Evolutionary conservation across 2,113 vertebrate genomes (phyloP).

Genomic region (human (Homo sapiens)): DNA sequence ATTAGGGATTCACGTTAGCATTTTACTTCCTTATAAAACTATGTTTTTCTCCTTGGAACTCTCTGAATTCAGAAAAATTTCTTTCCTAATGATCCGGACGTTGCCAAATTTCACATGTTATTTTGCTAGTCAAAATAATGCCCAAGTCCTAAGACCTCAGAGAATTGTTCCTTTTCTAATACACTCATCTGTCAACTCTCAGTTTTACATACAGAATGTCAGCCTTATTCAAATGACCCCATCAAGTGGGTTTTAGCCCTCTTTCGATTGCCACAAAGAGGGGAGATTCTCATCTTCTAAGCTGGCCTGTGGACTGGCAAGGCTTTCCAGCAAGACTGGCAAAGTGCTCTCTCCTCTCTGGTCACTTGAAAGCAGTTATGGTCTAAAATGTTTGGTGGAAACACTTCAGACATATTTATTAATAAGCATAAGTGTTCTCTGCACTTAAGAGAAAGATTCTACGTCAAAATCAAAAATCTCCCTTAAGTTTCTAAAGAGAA

Average conservation of each 20-base stretch:
- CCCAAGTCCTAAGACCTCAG: not conserved
- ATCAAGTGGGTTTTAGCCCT: slow-evolving; percentile 48
- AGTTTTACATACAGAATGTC: slow-evolving; percentile 29
- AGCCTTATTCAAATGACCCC: slow-evolving; percentile 67
- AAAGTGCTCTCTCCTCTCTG: slow-evolving; percentile 55
- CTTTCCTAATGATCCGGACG: not conserved
- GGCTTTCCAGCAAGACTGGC: slow-evolving; percentile 52
- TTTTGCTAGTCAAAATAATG: not conserved
- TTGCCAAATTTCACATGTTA: not conserved
- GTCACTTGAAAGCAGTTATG: slow-evolving; percentile 68
- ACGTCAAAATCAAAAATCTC: slow-evolving; percentile 42
- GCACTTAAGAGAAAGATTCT: not conserved
- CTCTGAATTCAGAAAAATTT: not conserved
- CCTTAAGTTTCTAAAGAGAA: slow-evolving; percentile 29
- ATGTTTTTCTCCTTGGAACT: not conserved
- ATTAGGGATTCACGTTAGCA: not conserved
- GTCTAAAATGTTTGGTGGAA: slow-evolving; percentile 59
- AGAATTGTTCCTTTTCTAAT: not conserved
- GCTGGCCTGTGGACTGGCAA: slow-evolving; percentile 40
- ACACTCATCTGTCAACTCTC: not conserved
- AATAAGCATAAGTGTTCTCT: slow-evolving; percentile 32
- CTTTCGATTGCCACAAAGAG: slow-evolving; percentile 14
- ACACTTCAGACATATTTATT: slow-evolving; percentile 68
- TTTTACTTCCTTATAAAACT: slow-evolving; percentile 12
- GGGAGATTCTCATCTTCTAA: slow-evolving; percentile 50